Evolutionary conservation across 2,888 invertebrate species (phyloP).

Genomic region (Cryptophagus acutangulus): DNA sequence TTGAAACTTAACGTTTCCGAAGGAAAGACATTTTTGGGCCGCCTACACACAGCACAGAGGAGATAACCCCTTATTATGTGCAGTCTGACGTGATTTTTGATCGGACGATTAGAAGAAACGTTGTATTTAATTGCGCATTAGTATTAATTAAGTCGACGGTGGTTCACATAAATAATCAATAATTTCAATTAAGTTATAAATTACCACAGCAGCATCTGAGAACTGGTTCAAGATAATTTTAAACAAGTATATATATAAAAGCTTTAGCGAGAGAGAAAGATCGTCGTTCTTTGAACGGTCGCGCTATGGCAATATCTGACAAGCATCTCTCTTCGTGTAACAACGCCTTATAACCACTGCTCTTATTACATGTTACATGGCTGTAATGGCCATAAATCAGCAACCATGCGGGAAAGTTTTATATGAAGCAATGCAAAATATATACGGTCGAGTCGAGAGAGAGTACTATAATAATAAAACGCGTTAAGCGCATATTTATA

Average conservation of each 20-base stretch:
- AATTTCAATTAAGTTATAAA: constrained; percentile 42
- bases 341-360: constrained; percentile 40
- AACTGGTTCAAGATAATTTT: constrained; percentile 38
- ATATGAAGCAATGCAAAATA: constrained; percentile 45
- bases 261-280: background rate
- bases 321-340: constrained; percentile 39
- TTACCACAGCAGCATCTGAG: constrained; percentile 28
- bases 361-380: constrained; percentile 45
- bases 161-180: constrained; percentile 34
- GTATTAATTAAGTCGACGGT: constrained; percentile 22
- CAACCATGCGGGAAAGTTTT: constrained; percentile 44
- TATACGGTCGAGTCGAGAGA: no score
- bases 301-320: constrained; percentile 35
- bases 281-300: constrained; percentile 20
- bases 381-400: constrained; percentile 44
- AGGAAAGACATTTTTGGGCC: no score
- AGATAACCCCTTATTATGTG: background rate
- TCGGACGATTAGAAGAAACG: constrained; percentile 6
- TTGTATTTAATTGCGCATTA: constrained; percentile 8
- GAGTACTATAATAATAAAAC: constrained; percentile 44
- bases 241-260: constrained; percentile 23
- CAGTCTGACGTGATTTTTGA: background rate
- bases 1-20: no score
- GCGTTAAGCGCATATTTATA: constrained; percentile 46
- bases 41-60: no score